Base-by-base conservation (phyloP, 2,888 invertebrate species). In the Celastrina argiolus region DNA sequence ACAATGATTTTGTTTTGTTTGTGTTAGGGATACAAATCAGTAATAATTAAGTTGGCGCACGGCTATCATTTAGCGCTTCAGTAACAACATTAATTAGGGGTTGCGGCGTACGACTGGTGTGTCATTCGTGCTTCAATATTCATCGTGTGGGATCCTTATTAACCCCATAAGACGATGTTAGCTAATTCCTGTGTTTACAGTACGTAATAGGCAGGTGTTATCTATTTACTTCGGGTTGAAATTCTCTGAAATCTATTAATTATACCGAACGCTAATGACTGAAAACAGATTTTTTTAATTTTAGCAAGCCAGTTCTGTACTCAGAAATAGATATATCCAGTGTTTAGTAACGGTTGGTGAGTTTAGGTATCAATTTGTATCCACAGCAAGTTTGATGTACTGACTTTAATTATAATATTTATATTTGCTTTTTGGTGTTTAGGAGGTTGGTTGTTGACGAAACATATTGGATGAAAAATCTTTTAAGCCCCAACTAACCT, bases 61-160 rank as follows among this genome's bases (percentile, higher is more conserved):
- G 64, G 26, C 51, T 31, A 36, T 16, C 41, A 66, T 41, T 58
- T 66, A 59, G 36, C 61, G 36, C 61, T 36, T 61, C 34, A 18
- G 18, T 59, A 59, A 59, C 59, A 59, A 36, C 36, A 22, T 61
- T 61, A 61, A 61, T 61, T 61, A 22, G 18, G 61, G 61, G 12
- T 1, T 22, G 39, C 34, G 36, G 18, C 36, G 18, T 12, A 22
- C 18, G 22, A 39, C 34, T 56, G 16, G 61, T 34, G 61, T 61
- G 22, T 58, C n/a, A 31, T 31, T 31, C 28, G 34, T 36, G 22
- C 22, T 36, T 36, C 16, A 61, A 61, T 61, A 36, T 34, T 61
- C 36, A 61, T 61, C 61, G 61, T 61, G 39, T 22, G 36, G 34
- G 12, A 18, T 59, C 18, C 36, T 34, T 61, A 61, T 61, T 61